Conservation (phyloP, 2,113 vertebrate species). For the Corvus hawaiiensis region DNA sequence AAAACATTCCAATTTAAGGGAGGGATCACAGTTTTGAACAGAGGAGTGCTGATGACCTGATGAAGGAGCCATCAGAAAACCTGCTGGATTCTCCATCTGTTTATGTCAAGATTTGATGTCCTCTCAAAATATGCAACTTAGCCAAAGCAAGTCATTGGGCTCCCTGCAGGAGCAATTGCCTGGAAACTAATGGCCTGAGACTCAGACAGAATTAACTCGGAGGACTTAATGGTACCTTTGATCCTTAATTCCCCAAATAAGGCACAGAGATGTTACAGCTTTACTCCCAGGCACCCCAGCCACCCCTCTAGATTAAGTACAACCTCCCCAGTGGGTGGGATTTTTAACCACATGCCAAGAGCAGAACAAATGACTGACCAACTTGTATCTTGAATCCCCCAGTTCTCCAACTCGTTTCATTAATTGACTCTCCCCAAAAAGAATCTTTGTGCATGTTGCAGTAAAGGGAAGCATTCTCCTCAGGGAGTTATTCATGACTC, state of each 20-base stretch:
- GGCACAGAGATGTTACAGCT: not conserved
- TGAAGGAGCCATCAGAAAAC: not conserved
- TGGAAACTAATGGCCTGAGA: not conserved
- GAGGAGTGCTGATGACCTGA: not conserved
- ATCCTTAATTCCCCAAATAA: not conserved
- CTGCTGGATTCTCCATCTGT: constrained; percentile 10
- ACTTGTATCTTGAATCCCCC: not conserved
- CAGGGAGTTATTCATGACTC: not conserved
- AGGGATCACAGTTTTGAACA: not conserved
- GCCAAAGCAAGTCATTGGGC: not conserved
- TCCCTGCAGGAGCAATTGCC: constrained; percentile 6
- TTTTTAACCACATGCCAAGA: not conserved
- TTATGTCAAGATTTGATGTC: not conserved
- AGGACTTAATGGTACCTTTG: not conserved
- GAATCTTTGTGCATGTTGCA: not conserved
- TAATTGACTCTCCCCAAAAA: not conserved
- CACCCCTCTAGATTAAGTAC: not conserved
- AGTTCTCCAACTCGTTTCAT: not conserved
- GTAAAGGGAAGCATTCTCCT: not conserved
- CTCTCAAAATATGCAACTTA: not conserved
- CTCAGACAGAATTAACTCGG: not conserved
- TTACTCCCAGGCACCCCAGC: not conserved
- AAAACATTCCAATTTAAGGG: not conserved
- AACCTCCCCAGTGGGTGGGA: not conserved
- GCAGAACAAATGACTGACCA: not conserved